phyloP scores from a whole-genome alignment of 2,888 invertebrate species.

The Drosophila melanosoma region DNA sequence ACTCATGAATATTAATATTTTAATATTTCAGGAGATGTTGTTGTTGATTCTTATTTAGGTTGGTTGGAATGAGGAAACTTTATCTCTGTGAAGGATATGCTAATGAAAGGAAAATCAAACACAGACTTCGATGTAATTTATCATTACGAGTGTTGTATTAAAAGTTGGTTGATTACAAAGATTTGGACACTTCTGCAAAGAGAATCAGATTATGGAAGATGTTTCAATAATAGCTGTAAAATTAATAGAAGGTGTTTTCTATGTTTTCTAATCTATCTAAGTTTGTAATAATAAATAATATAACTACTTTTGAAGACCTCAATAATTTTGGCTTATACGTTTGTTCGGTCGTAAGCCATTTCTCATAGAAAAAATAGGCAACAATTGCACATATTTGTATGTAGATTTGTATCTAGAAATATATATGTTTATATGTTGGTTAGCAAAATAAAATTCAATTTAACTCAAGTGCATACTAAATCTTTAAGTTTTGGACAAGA shows the following conservation, averaged over 20 bases:
- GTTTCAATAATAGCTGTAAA: not conserved
- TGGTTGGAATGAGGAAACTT: not conserved
- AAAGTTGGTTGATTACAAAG: not conserved
- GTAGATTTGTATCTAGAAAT: not conserved
- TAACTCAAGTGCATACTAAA: conserved; percentile 41
- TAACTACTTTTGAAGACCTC: not conserved
- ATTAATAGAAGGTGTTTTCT: not conserved
- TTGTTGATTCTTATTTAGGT: not conserved
- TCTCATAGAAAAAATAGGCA: not conserved
- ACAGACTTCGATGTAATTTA: not conserved
- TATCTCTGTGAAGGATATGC: not conserved
- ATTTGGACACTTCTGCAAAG: not conserved
- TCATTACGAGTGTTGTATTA: not conserved
- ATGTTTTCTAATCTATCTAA: not conserved
- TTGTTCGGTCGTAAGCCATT: not conserved
- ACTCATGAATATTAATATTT: conserved; percentile 62
- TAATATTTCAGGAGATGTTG: not conserved
- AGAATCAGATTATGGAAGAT: not conserved
- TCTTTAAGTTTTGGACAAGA: conserved; percentile 33
- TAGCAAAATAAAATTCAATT: conserved; percentile 47
- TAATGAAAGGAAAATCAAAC: not conserved
- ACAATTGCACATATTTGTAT: conserved; percentile 8
- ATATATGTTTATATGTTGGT: conserved; percentile 16
- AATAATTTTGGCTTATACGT: not conserved
- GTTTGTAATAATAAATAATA: not conserved